A percentile compares a stretch with the other conserved stretches of the same genome.
Conservation (phyloP, 2,888 invertebrate genomes). For the Luperina testacea region DNA sequence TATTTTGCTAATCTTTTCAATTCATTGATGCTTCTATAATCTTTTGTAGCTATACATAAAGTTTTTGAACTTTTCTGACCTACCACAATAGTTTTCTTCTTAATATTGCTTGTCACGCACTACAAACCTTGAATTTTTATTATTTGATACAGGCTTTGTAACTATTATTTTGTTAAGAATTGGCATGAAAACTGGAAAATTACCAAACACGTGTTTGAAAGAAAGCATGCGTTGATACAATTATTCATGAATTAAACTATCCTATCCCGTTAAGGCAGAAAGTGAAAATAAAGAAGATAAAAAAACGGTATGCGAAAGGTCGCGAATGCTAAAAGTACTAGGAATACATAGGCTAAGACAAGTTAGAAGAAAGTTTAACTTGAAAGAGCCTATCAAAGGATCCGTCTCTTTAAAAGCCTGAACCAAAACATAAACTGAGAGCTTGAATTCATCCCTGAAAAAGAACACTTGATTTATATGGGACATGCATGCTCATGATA, state of each 20-base stretch:
- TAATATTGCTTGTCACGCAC: constrained; percentile 14
- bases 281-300: constrained; percentile 41
- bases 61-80: constrained; percentile 42
- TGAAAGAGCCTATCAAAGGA: not conserved
- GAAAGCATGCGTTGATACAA: not conserved
- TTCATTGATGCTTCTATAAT: constrained; percentile 5
- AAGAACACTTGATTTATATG: constrained; percentile 3
- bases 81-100: constrained; percentile 46
- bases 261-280: constrained; percentile 19
- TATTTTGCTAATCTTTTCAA: constrained; percentile 8
- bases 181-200: not conserved
- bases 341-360: constrained; percentile 35
- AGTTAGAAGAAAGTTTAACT: constrained; percentile 49
- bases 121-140: not conserved
- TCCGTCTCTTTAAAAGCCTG: not conserved
- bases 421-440: constrained; percentile 1
- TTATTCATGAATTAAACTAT: not conserved
- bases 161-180: not conserved
- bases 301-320: constrained; percentile 49
- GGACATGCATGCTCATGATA: constrained; percentile 8
- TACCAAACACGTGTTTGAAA: not conserved
- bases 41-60: not conserved
- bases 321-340: constrained; percentile 47
- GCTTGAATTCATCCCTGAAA: not conserved
- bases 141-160: not conserved